phyloP scores from a whole-genome alignment of 2,888 invertebrate species.

The Pelosia muscerda region DNA sequence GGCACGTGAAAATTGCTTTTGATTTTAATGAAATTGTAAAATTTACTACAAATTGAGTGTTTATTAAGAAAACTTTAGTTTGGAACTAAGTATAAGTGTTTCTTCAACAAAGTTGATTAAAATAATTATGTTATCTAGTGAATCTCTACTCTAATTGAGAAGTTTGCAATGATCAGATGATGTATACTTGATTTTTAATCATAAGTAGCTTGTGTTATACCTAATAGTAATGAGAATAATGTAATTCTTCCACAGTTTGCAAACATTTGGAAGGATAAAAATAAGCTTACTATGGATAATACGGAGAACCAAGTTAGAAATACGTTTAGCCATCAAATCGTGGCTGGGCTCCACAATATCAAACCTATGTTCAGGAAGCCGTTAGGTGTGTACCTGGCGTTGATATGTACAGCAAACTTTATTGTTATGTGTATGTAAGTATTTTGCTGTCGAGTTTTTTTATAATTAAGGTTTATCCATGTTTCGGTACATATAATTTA shows the following conservation, averaged over 20 bases:
- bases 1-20: constrained; percentile 8
- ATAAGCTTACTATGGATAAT: constrained; percentile 53
- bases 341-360: constrained; percentile 67
- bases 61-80: constrained; percentile 10
- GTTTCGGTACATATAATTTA: too few relatives aligned
- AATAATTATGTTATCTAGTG: not conserved
- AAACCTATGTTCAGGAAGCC: constrained; percentile 77
- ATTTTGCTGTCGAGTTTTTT: not conserved
- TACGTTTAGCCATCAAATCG: constrained; percentile 61
- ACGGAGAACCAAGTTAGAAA: constrained; percentile 46
- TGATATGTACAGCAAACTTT: constrained; percentile 68
- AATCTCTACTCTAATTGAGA: not conserved
- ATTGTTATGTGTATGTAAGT: constrained; percentile 77
- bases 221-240: not conserved
- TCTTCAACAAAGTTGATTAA: not conserved
- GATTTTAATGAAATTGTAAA: constrained; percentile 27
- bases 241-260: constrained; percentile 55
- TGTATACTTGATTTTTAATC: not conserved
- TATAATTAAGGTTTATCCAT: too few relatives aligned
- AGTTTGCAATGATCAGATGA: not conserved
- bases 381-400: constrained; percentile 56
- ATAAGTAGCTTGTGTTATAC: not conserved
- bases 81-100: not conserved
- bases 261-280: constrained; percentile 69
- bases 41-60: constrained; percentile 1